Evolutionary conservation across 2,113 vertebrate genomes (phyloP).

Genomic region (Prietella phreatophila): DNA sequence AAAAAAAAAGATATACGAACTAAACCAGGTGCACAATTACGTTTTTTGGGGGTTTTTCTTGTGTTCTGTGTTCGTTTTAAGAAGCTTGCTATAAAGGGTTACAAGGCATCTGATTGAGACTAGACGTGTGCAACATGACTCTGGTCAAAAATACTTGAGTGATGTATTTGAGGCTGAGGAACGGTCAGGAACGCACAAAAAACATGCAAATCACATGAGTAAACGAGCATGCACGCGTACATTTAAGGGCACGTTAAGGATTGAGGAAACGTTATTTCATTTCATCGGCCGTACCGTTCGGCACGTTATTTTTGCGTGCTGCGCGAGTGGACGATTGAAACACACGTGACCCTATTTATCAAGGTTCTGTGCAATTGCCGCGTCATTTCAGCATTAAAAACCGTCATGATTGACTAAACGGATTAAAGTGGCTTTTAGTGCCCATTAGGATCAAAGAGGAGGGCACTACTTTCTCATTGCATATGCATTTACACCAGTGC

Average conservation of each 20-base stretch:
- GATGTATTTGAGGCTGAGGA: not conserved
- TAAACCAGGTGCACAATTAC: not conserved
- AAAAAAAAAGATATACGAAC: not conserved
- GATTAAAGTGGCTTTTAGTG: constrained; percentile 33
- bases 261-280: not conserved
- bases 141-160: not conserved
- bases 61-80: not conserved
- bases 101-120: not conserved
- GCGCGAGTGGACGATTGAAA: not conserved
- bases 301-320: not conserved
- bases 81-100: not conserved
- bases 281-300: not conserved
- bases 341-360: not conserved
- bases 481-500: constrained; percentile 20
- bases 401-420: not conserved
- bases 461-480: not conserved
- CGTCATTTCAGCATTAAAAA: not conserved
- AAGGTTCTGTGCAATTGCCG: not conserved
- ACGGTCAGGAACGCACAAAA: not conserved
- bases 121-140: not conserved
- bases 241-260: not conserved
- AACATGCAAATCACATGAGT: not conserved
- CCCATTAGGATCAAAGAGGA: constrained; percentile 24
- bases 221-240: no score
- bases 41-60: no score